phyloP scores from a whole-genome alignment of 37 sponge, comb jelly and placozoan species.

The Chondrilla cf. caribensis region DNA sequence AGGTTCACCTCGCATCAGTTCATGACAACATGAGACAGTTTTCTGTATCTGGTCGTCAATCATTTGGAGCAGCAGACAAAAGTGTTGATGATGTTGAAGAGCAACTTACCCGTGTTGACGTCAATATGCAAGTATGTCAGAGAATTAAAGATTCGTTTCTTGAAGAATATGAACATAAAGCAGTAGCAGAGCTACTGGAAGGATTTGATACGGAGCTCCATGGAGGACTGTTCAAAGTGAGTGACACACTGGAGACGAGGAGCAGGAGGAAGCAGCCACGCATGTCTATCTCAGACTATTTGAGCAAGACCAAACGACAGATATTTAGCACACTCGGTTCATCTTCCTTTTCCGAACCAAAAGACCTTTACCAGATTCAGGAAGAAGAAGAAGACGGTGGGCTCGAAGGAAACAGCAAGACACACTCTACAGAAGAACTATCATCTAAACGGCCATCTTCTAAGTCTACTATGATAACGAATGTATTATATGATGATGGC shows the following conservation, averaged over 20 bases:
- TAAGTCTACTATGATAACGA: too few species aligned
- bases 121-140: not conserved
- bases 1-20: not conserved
- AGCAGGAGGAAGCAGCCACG: not conserved
- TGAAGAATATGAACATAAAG: constrained; percentile 9
- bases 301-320: not conserved
- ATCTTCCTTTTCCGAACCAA: not conserved
- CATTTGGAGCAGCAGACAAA: not conserved
- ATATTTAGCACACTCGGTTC: constrained; percentile 16
- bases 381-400: too few species aligned
- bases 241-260: not conserved
- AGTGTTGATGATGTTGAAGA: not conserved
- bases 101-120: not conserved
- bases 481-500: too few species aligned
- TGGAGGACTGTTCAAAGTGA: not conserved
- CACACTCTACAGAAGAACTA: too few species aligned
- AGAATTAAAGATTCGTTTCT: constrained; percentile 8
- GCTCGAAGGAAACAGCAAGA: too few species aligned
- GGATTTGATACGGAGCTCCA: constrained; percentile 4
- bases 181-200: not conserved
- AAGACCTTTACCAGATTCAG: too few species aligned
- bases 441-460: too few species aligned
- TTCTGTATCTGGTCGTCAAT: not conserved
- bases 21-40: too few species aligned
- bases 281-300: constrained; percentile 5